Conservation (phyloP, 2,888 invertebrate genomes). For the Chloroclystis v-ata region DNA sequence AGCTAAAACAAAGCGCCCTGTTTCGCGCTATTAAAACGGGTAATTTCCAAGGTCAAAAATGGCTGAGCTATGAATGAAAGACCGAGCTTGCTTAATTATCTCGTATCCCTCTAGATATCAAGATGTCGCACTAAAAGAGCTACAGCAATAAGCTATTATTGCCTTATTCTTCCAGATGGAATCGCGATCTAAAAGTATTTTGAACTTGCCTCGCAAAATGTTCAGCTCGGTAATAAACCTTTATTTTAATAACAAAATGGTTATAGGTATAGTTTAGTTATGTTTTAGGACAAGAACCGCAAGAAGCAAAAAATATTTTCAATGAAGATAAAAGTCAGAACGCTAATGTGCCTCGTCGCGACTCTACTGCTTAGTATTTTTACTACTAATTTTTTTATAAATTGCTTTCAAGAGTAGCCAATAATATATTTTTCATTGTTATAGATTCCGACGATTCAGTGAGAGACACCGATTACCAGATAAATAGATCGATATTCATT, state of each 20-base stretch:
- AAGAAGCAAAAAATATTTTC: constrained; percentile 17
- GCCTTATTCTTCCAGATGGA: not conserved
- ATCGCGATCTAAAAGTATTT: not conserved
- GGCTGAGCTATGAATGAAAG: constrained; percentile 3
- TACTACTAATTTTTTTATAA: no score
- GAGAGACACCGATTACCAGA: not conserved
- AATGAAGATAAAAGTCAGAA: constrained; percentile 22
- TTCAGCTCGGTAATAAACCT: not conserved
- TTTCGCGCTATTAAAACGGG: constrained; percentile 5
- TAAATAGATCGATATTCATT: not conserved
- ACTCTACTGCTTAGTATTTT: no score
- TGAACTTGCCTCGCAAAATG: not conserved
- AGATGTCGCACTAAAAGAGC: not conserved
- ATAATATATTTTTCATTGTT: no score
- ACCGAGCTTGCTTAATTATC: constrained; percentile 1
- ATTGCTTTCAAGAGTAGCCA: no score
- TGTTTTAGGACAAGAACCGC: constrained; percentile 2
- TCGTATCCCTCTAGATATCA: not conserved
- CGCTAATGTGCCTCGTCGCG: constrained; percentile 18
- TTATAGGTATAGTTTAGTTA: constrained; percentile 1
- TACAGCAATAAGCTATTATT: not conserved
- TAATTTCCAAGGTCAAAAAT: not conserved
- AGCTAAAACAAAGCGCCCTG: constrained; percentile 7
- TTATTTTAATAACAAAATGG: not conserved
- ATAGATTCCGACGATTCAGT: not conserved